Evolutionary conservation across 2,888 invertebrate genomes (phyloP), one percentile per base, ranked within the genome.

Genomic region (Dolichopus griseipennis): DNA sequence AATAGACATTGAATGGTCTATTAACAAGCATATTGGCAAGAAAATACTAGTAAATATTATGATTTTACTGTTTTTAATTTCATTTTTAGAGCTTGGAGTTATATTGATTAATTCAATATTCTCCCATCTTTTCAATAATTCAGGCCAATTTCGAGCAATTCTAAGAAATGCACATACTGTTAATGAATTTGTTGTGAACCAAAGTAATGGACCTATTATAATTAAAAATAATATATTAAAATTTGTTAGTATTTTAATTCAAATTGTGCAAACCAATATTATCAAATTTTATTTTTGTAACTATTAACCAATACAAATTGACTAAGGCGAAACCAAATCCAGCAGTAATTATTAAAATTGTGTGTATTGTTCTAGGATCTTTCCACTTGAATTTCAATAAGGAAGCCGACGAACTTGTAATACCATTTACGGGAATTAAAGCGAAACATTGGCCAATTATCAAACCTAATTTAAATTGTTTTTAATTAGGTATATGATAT

Each of bases 1-100:
- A 77, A 87, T 83, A 22, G 87, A 86, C 27, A 87, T 72, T 10
- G 79, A 71, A 71, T 88, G 88, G 73, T 88, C 88, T 9, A 72
- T 65, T 22, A 71, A 66, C 10, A 73, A 70, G 63, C 73, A 65
- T 1, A 68, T 63, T 9, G 72, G 72, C n/a, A 74, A 69, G 1
- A 69, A 69, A 37, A 71, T 68, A 10, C 71, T 72, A 4, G 70
- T 65, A 21, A 65, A 34, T 10, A 67, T 64, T 27, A 73, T 72
- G 1, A 68, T 67, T 64, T 61, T 70, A 12, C 70, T 70, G 18
- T 70, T 68, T 37, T 70, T 10, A 3, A 68, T 21, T 63, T 71
- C 70, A 4, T 68, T 68, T 21, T 64, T 65, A 61, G 61, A 64
- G 65, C 70, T 70, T 2, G 68, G 68, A 9, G 71, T 69, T 21